These are phyloP conservation scores for Ormyrus labotus DNA, from an alignment of 2,888 invertebrate species.

Conservation along the genomic window DNA sequence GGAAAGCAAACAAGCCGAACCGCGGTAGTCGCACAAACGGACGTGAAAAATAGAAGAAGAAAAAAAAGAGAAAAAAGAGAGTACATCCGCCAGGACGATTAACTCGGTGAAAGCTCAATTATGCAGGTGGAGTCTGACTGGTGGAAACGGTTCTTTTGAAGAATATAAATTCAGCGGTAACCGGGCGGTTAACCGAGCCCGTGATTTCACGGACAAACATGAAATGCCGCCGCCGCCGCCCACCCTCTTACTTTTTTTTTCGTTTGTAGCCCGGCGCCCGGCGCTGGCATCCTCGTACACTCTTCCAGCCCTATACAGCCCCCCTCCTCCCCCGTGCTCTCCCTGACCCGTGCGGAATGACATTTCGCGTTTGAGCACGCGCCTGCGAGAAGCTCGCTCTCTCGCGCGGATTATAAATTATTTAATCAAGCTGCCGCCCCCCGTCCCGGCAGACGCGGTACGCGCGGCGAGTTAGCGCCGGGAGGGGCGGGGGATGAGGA, in stretches of 20 bases:
- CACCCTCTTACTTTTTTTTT: constrained; percentile 9
- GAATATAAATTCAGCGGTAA: constrained; percentile 57
- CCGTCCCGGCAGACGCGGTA: constrained; percentile 14
- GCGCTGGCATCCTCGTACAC: neutral
- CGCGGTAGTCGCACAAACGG: neutral
- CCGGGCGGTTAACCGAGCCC: constrained; percentile 60
- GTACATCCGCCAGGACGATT: constrained; percentile 41
- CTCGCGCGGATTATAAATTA: constrained; percentile 71
- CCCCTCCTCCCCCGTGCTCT: constrained; percentile 15
- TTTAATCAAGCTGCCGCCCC: constrained; percentile 70
- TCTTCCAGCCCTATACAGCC: constrained; percentile 8
- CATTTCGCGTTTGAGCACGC: constrained; percentile 64
- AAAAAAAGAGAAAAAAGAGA: constrained; percentile 2
- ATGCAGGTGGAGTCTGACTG: constrained; percentile 44
- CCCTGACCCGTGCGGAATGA: constrained; percentile 61
- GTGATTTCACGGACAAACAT: constrained; percentile 62
- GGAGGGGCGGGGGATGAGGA: constrained; percentile 34
- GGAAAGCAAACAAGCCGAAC: neutral
- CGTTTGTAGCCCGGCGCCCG: constrained; percentile 18
- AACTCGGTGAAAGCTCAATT: constrained; percentile 53
- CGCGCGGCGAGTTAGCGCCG: constrained; percentile 17
- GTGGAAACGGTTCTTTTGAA: constrained; percentile 57
- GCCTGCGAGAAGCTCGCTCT: constrained; percentile 53
- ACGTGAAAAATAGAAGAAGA: neutral
- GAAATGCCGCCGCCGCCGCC: constrained; percentile 41